Conservation (phyloP, 2,113 vertebrate genomes). For the Gorsachius goisagi region DNA sequence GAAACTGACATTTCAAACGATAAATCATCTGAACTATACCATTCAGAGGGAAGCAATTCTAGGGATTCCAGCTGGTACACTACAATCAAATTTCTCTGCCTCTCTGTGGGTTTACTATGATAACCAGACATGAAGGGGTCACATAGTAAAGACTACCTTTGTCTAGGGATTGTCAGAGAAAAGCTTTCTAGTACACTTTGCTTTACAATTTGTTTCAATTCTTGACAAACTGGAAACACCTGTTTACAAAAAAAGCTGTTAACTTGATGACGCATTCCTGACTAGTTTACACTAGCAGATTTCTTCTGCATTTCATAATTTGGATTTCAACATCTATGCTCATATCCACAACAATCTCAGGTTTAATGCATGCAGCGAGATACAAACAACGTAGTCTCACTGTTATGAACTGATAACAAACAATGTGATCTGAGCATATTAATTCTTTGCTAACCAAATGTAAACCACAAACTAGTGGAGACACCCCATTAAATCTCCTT, state of each 20-base stretch:
- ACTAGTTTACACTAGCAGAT: background rate
- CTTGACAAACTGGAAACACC: background rate
- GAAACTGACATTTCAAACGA: background rate
- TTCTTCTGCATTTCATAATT: background rate
- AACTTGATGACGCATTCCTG: background rate
- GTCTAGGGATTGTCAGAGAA: background rate
- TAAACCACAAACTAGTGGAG: background rate
- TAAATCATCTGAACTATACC: background rate
- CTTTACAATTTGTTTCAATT: background rate
- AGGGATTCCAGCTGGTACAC: background rate
- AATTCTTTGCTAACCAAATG: background rate
- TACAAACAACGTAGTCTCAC: background rate
- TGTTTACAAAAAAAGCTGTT: background rate
- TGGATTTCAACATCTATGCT: background rate
- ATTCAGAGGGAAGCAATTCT: background rate
- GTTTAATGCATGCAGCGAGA: background rate
- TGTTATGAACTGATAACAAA: background rate
- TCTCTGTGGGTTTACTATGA: background rate
- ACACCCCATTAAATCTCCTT: background rate
- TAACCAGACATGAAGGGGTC: background rate
- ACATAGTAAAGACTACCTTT: background rate
- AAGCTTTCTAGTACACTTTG: background rate
- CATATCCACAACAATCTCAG: background rate
- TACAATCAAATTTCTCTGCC: background rate
- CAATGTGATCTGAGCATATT: background rate